Base-by-base conservation (phyloP, 2,113 vertebrate genomes). In the Chamaea fasciata region DNA sequence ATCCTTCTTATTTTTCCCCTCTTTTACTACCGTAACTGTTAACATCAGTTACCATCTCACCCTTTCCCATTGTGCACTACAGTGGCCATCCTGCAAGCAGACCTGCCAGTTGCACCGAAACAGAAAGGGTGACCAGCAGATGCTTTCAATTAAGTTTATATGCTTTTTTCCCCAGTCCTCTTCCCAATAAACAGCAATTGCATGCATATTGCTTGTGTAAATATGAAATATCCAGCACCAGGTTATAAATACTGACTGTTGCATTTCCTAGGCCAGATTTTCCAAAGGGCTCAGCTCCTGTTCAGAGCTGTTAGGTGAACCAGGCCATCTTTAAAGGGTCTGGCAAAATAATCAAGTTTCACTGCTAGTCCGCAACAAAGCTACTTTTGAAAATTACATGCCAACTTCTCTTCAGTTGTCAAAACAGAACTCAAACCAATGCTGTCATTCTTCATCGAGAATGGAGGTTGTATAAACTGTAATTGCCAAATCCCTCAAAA, bases 401-500 rank as follows among this genome's bases (percentile, higher is more conserved):
- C 13, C 60, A 70, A 42, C 15, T 47, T 55, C 31, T 56, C 60
- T 63, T 50, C 2, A 6, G 26, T n/a, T 81, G 60, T 53, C 56
- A 84, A 67, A 89, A 69, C 22, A 75, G 37, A 67, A 39, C 30
- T 0, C 0, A 84, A 90, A 92, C 15, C 42, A 44, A 39, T 16
- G 20, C 31, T 49, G 62, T 17, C 13, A 15, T 22, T 73, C 52
- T 42, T 67, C 0, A 1, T 41, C 35, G 35, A 18, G 15, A 75
- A 18, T 3, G 2, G 27, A 88, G 24, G 41, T 4, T 50, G 39
- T 39, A 68, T 42, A 31, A 71, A 86, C 16, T 35, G 20, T 21
- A 92, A 85, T 79, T 21, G 44, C 23, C 75, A 90, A 88, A 74
- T n/a, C n/a, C 31, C 50, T 73, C 80, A 14, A 53, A 96, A 83